Evolutionary conservation across 2,113 vertebrate genomes (phyloP).

Genomic region (Bufo bufo): DNA sequence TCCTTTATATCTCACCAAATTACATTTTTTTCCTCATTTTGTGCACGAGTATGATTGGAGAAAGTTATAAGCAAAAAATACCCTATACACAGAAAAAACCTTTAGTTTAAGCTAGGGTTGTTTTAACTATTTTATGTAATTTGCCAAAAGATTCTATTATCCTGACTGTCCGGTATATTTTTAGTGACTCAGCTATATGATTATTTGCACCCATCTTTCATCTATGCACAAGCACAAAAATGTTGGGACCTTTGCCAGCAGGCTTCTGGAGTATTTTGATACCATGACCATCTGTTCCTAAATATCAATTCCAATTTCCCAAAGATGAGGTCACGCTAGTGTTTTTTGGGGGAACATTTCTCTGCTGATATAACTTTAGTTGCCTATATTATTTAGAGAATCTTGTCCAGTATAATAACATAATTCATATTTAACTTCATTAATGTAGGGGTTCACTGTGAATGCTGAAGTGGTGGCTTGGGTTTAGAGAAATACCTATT

Average conservation of each 20-base stretch:
- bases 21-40: no score
- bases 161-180: background rate
- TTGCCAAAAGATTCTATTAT: background rate
- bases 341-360: background rate
- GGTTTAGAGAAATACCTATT: background rate
- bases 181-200: background rate
- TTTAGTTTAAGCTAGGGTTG: background rate
- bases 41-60: background rate
- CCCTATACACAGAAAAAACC: background rate
- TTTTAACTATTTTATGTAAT: background rate
- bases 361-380: background rate
- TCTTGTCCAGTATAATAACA: background rate
- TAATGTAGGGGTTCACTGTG: background rate
- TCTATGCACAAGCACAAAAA: conserved; percentile 66
- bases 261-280: conserved; percentile 71
- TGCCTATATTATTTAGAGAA: background rate
- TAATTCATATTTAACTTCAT: background rate
- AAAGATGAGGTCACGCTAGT: conserved; percentile 19
- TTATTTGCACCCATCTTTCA: conserved; percentile 63
- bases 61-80: background rate
- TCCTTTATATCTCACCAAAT: no score
- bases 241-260: conserved; percentile 67
- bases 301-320: conserved; percentile 65
- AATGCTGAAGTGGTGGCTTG: background rate
- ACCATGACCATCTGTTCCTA: conserved; percentile 73